Conservation (phyloP, 2,113 vertebrate species). For the Bubo scandiacus region DNA sequence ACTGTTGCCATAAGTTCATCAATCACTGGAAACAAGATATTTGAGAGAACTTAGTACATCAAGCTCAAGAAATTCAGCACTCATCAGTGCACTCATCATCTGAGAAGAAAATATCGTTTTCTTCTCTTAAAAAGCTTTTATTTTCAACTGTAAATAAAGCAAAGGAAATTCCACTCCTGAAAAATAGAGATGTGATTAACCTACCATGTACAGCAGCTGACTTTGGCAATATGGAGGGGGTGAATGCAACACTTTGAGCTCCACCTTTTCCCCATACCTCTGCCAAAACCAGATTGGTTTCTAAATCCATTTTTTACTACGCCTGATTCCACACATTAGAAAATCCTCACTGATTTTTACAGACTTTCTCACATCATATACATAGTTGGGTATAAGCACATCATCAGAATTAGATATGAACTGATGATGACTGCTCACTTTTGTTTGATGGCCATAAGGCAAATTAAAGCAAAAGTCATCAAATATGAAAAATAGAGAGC, state of each 20-base stretch:
- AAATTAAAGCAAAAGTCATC: neutral
- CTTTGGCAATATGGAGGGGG: neutral
- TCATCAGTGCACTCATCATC: neutral
- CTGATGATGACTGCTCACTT: neutral
- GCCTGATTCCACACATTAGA: neutral
- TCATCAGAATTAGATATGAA: neutral
- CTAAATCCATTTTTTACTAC: neutral
- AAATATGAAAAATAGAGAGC: neutral
- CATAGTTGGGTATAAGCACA: neutral
- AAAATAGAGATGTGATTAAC: neutral
- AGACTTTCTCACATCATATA: neutral
- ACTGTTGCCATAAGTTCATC: neutral
- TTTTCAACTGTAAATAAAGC: neutral
- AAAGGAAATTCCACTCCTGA: neutral
- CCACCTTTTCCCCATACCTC: neutral
- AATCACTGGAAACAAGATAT: neutral
- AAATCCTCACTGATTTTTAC: neutral
- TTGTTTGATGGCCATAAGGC: neutral
- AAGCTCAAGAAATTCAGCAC: neutral
- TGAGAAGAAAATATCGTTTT: neutral
- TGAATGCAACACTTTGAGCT: neutral
- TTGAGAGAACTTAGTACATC: neutral
- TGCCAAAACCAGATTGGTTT: neutral
- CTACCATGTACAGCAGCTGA: neutral
- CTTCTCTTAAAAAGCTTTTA: neutral